A percentile compares a stretch with the other conserved stretches of the same genome.
phyloP scores from a whole-genome alignment of 2,113 vertebrate species.

The Albula goreensis region DNA sequence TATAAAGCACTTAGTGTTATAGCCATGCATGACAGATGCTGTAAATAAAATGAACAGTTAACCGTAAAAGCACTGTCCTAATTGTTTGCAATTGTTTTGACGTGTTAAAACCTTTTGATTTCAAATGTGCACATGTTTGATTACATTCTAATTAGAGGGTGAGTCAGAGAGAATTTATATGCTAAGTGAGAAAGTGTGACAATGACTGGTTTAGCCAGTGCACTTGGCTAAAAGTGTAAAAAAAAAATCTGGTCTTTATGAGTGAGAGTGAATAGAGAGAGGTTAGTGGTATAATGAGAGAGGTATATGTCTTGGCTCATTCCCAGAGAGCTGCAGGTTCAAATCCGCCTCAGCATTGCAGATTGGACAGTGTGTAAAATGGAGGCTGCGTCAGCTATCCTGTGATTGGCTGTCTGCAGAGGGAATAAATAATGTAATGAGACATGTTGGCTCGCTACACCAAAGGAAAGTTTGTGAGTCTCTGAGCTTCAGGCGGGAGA shows the following conservation, averaged over 20 bases:
- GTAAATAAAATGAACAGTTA: no score
- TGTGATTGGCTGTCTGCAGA: not conserved
- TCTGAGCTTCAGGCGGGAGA: not conserved
- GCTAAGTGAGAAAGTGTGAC: not conserved
- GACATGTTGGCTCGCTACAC: not conserved
- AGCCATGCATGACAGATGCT: no score
- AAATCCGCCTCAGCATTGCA: not conserved
- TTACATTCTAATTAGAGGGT: not conserved
- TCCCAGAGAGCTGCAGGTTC: not conserved
- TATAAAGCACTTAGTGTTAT: no score
- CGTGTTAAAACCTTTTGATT: no score
- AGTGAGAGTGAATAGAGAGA: not conserved
- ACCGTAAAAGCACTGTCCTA: not conserved
- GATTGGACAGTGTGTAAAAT: not conserved
- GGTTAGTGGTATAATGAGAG: not conserved
- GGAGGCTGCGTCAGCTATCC: not conserved
- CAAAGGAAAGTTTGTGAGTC: not conserved
- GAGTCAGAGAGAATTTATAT: not conserved
- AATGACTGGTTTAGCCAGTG: not conserved
- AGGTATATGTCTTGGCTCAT: not conserved
- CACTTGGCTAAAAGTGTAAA: not conserved
- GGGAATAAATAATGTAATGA: constrained; percentile 5
- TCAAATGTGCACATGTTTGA: not conserved
- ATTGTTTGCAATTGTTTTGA: not conserved
- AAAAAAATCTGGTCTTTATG: not conserved